Evolutionary conservation across 2,113 vertebrate genomes (phyloP).

Genomic region (Ardeotis arabs): DNA sequence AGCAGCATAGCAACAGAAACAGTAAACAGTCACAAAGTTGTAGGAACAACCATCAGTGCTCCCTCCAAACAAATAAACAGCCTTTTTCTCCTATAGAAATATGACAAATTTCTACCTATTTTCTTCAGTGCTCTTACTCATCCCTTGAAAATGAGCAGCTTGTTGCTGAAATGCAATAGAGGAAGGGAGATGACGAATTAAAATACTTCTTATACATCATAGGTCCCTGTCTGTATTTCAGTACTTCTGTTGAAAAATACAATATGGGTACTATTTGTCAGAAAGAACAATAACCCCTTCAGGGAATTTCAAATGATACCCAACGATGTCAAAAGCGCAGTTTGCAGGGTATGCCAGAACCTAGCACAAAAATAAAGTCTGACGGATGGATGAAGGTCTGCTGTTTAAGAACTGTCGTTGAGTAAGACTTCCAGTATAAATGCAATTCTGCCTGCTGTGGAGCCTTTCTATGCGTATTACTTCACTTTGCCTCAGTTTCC

Average conservation of each 20-base stretch:
- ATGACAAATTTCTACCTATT: not conserved
- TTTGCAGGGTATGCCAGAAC: not conserved
- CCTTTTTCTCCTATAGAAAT: not conserved
- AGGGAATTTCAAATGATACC: not conserved
- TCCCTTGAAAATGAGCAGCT: not conserved
- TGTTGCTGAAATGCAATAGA: not conserved
- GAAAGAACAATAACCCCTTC: not conserved
- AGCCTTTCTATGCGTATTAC: not conserved
- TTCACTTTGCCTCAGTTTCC: slow-evolving; percentile 11
- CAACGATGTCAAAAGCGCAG: not conserved
- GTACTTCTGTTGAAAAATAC: not conserved
- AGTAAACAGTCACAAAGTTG: not conserved
- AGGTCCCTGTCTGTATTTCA: not conserved
- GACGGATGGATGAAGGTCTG: not conserved
- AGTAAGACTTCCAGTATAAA: not conserved
- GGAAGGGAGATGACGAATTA: not conserved
- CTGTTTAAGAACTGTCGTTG: not conserved
- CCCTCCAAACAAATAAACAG: not conserved
- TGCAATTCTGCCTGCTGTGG: not conserved
- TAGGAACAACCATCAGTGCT: not conserved
- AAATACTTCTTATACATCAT: not conserved
- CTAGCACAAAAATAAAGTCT: not conserved
- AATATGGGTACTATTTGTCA: not conserved
- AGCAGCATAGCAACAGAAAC: not conserved
- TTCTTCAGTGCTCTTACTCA: not conserved